Conservation (phyloP, 2,113 vertebrate species). For the Condylura cristata region DNA sequence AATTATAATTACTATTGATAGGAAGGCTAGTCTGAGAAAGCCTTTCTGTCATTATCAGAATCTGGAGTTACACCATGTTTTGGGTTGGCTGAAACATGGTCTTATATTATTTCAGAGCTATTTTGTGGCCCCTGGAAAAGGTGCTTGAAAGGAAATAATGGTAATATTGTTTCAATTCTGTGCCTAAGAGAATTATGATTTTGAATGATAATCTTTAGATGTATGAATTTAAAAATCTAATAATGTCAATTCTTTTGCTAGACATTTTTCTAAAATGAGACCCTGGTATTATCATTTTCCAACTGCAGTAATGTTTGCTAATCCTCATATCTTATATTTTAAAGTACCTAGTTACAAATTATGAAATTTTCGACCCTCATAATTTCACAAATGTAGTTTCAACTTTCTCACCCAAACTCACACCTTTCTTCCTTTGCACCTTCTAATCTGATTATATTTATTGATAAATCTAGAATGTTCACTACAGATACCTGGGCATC, state of each 20-base stretch:
- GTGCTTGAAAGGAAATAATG: background rate
- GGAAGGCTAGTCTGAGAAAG: background rate
- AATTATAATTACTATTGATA: background rate
- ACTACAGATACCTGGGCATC: background rate
- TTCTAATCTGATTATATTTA: background rate
- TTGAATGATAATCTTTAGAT: background rate
- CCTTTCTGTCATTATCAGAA: background rate
- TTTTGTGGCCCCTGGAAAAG: background rate
- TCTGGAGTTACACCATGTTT: background rate
- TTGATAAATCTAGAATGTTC: background rate
- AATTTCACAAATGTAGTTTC: background rate
- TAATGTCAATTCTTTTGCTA: background rate
- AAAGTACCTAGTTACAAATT: background rate
- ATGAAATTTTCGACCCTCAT: background rate
- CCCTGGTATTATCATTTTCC: background rate
- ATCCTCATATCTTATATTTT: background rate
- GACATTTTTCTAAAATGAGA: conserved; percentile 39
- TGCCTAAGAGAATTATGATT: background rate
- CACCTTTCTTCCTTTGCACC: background rate
- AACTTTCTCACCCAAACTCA: background rate
- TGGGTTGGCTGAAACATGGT: background rate
- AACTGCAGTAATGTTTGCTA: background rate
- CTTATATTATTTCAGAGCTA: conserved; percentile 25
- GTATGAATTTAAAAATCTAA: conserved; percentile 16
- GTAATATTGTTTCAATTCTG: background rate